phyloP scores from a whole-genome alignment of 2,888 invertebrate genomes.

The Tipula unca region DNA sequence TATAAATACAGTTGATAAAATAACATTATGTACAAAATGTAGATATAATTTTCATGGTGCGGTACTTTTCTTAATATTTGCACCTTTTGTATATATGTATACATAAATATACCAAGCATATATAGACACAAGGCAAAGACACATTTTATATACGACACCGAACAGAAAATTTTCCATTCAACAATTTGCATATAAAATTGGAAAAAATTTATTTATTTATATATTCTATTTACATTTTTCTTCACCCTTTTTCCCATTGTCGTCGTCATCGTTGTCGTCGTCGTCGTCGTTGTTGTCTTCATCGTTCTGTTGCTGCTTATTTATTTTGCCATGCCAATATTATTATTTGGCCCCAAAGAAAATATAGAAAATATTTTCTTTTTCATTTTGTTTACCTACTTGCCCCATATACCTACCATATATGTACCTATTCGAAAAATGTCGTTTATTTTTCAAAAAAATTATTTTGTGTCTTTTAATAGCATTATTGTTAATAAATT shows the following conservation, averaged over 20 bases:
- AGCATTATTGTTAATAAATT: slow-evolving; percentile 8
- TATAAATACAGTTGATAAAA: not conserved
- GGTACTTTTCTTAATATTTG: not conserved
- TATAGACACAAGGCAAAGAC: not conserved
- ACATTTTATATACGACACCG: not conserved
- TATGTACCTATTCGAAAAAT: not conserved
- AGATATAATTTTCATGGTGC: not conserved
- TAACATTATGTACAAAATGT: not conserved
- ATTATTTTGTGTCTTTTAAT: not conserved
- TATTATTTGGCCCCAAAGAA: slow-evolving; percentile 8
- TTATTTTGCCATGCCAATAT: not conserved
- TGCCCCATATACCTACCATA: too few species aligned
- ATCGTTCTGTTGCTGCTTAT: not conserved
- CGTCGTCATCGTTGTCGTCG: not conserved
- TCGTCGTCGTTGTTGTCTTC: not conserved
- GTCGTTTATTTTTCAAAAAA: not conserved
- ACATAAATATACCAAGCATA: not conserved
- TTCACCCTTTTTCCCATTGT: not conserved
- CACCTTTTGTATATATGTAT: not conserved
- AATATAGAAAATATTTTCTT: not conserved
- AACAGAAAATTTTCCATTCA: not conserved
- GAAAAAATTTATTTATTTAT: slow-evolving; percentile 9
- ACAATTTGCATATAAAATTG: slow-evolving; percentile 14
- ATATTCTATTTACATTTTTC: not conserved
- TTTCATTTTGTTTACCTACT: not conserved